Percentiles rank a stretch among this genome's conserved stretches.
phyloP scores from a whole-genome alignment of 1,140 invertebrate species.

The Venustaconcha ellipsiformis region DNA sequence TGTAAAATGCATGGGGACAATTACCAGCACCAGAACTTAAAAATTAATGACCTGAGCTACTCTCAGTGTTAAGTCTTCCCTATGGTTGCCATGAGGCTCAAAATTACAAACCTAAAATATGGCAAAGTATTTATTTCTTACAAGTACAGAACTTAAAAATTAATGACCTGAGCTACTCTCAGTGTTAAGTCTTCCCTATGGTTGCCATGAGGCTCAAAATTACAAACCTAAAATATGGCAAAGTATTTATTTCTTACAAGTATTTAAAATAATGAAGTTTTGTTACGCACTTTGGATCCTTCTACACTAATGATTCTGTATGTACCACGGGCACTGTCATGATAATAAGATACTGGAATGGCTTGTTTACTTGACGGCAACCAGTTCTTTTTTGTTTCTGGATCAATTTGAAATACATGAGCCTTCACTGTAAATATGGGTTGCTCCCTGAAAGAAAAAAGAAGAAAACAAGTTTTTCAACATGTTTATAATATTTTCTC shows the following conservation, averaged over 20 bases:
- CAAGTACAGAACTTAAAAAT: too few species aligned
- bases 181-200: too few species aligned
- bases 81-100: too few species aligned
- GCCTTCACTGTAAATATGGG: slow-evolving; percentile 98
- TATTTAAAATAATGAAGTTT: background rate
- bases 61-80: too few species aligned
- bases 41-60: too few species aligned
- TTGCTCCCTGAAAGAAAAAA: slow-evolving; percentile 84
- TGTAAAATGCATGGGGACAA: too few species aligned
- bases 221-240: too few species aligned
- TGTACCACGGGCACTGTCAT: slow-evolving; percentile 93
- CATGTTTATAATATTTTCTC: too few species aligned
- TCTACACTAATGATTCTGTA: slow-evolving; percentile 98
- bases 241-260: background rate
- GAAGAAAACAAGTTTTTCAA: background rate
- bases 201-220: too few species aligned
- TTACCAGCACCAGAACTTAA: too few species aligned
- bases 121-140: background rate
- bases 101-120: too few species aligned
- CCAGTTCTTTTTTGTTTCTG: slow-evolving; percentile 98
- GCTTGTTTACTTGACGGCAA: slow-evolving; percentile 95
- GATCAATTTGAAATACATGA: slow-evolving; percentile 99
- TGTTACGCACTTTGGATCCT: slow-evolving; percentile 84
- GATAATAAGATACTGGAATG: slow-evolving; percentile 97
- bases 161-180: too few species aligned